Conservation (phyloP, 2,797 vertebrate genomes). For the Cetoscarus ocellatus region DNA sequence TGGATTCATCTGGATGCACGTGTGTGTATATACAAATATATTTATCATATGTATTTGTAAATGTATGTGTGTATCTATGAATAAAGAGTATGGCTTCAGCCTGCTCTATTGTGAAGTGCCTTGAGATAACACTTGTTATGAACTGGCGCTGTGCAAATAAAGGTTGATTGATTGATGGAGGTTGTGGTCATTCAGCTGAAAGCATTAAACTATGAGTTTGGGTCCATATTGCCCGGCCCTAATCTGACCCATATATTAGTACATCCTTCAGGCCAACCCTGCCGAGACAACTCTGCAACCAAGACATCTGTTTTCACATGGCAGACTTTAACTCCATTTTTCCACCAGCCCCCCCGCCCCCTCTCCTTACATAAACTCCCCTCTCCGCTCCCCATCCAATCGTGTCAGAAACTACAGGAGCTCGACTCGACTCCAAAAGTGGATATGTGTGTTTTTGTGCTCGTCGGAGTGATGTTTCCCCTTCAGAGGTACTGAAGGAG, state of each 20-base stretch:
- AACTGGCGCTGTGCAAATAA: no score
- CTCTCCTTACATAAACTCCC: conserved; percentile 38
- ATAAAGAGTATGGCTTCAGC: no score
- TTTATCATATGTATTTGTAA: no score
- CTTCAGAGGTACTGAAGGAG: conserved; percentile 78
- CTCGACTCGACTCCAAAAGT: conserved; percentile 65
- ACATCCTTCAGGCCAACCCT: conserved; percentile 66
- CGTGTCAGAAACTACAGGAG: conserved; percentile 66
- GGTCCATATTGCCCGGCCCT: no score
- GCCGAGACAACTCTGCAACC: conserved; percentile 69
- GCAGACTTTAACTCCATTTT: conserved; percentile 77
- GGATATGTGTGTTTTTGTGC: conserved; percentile 46
- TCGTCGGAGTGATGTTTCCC: conserved; percentile 73
- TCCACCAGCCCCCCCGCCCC: conserved; percentile 60
- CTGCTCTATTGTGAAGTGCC: no score
- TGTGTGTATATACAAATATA: no score
- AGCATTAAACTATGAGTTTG: no score
- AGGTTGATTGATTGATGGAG: no score
- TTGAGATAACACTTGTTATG: no score
- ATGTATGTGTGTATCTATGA: no score
- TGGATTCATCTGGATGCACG: no score
- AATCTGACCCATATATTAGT: conserved; percentile 81
- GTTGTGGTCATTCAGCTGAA: no score
- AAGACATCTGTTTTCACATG: conserved; percentile 83
- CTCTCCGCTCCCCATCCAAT: conserved; percentile 59